Evolutionary conservation across 1,140 invertebrate species (phyloP), one percentile per base, ranked within the genome.

Genomic region (Rhagoletis pomonella): DNA sequence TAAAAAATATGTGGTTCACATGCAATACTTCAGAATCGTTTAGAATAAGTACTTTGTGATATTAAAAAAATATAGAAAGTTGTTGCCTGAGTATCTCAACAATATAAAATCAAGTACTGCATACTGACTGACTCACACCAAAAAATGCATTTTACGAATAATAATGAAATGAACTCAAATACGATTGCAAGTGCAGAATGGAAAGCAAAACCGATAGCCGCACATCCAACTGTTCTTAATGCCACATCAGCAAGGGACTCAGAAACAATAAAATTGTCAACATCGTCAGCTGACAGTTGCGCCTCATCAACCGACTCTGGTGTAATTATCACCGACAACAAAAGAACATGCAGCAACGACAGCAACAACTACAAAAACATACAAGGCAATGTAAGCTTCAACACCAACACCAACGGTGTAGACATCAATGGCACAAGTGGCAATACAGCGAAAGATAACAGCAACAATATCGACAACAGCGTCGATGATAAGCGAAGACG

Each of bases 251-350:
- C 59, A n/a, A 47, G 42, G 65, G 60, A 9, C n/a, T 42, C 84
- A 39, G 62, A 17, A 67, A 55, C 29, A 39, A 88, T 73, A 58
- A 88, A 19, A 39, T 17, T 14, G 1, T 60, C 87, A 60, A 62
- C 9, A 58, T 42, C 17, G 50, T 62, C 87, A 55, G 19, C 87
- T 67, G 64, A 60, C 42, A 91, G 90, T 88, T 92, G 91, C 84
- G 90, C 91, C 67, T 91, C 92, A 42, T 92, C 92, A 44, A 90
- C 92, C 77, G 92, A 92, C 86, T 92, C 91, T 50, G 92, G 92
- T 19, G 91, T 92, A 10, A 89, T 90, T 85, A 87, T 92, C 39
- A 89, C 88, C 87, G 91, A 92, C 84, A 92, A 91, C 88, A 86
- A 67, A 60, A 89, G 89, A 4, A 58, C 69, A 86, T 44, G 14